Conservation (phyloP, 1,140 invertebrate species). For the Neodiprion virginianus region DNA sequence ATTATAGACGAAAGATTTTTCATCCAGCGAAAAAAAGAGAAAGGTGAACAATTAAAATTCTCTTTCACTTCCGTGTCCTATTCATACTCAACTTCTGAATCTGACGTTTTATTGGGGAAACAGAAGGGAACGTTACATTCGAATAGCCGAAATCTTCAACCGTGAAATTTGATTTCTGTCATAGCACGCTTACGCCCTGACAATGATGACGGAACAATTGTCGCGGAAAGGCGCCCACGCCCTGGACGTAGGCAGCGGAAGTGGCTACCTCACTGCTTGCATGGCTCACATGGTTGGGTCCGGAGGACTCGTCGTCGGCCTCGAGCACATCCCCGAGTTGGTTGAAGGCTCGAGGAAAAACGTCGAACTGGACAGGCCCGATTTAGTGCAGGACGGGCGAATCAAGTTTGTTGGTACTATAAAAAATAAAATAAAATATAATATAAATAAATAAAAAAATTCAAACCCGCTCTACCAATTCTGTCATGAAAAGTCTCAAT, state of each 20-base stretch:
- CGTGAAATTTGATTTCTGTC: constrained; percentile 17
- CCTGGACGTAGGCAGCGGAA: constrained; percentile 78
- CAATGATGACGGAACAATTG: constrained; percentile 52
- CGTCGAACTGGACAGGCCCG: constrained; percentile 47
- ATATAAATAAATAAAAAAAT: background rate
- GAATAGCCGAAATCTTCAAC: constrained; percentile 8
- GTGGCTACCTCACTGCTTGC: constrained; percentile 75
- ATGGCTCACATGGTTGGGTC: constrained; percentile 75
- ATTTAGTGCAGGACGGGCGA: constrained; percentile 50
- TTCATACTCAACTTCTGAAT: no score
- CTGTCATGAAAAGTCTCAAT: no score
- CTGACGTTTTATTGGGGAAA: no score
- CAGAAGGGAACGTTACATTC: no score
- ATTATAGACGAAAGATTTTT: no score
- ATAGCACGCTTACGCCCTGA: constrained; percentile 60
- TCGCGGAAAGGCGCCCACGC: constrained; percentile 55
- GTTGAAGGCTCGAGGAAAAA: constrained; percentile 57
- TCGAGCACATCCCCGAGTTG: constrained; percentile 75
- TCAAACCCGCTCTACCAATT: background rate
- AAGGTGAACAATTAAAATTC: no score
- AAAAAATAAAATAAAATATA: background rate
- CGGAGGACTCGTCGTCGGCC: constrained; percentile 68
- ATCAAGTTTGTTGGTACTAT: constrained; percentile 55
- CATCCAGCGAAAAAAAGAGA: no score
- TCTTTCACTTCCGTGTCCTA: no score